Percentiles rank a stretch among this genome's conserved stretches.
phyloP scores from a whole-genome alignment of 2,888 invertebrate species.

The Phragmatobia fuliginosa region DNA sequence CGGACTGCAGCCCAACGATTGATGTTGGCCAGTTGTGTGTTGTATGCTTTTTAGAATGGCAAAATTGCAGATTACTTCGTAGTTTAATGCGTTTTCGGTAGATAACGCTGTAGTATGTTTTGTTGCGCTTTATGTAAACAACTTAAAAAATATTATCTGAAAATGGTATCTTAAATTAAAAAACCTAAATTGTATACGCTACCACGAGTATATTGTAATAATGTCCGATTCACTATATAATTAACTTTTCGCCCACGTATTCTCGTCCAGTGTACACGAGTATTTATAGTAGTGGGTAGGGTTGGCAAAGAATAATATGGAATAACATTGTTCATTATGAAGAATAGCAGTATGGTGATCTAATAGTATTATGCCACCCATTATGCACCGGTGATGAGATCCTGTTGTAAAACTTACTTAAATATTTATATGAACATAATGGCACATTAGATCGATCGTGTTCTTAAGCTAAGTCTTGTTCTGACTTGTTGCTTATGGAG shows the following conservation, averaged over 20 bases:
- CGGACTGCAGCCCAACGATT: too few species aligned
- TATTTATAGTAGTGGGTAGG: constrained; percentile 27
- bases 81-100: too few species aligned
- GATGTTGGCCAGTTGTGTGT: too few species aligned
- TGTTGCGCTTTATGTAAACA: too few species aligned
- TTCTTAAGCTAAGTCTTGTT: neutral
- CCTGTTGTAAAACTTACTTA: neutral
- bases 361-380: constrained; percentile 1
- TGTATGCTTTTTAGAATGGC: too few species aligned
- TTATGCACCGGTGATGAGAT: constrained; percentile 3
- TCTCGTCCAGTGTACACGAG: neutral
- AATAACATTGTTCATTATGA: constrained; percentile 26
- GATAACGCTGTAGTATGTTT: too few species aligned
- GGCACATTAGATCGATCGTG: neutral
- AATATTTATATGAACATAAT: neutral
- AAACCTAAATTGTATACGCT: too few species aligned
- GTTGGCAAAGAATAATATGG: constrained; percentile 22
- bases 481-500: accelerated
- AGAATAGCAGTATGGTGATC: constrained; percentile 13
- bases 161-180: too few species aligned
- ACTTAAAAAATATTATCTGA: too few species aligned
- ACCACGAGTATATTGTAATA: too few species aligned
- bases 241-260: neutral
- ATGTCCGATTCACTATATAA: neutral
- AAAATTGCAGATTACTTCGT: too few species aligned